A percentile compares a stretch with the other conserved stretches of the same genome.
Evolutionary conservation across 2,888 invertebrate species (phyloP).

Genomic region (Salticus scenicus): DNA sequence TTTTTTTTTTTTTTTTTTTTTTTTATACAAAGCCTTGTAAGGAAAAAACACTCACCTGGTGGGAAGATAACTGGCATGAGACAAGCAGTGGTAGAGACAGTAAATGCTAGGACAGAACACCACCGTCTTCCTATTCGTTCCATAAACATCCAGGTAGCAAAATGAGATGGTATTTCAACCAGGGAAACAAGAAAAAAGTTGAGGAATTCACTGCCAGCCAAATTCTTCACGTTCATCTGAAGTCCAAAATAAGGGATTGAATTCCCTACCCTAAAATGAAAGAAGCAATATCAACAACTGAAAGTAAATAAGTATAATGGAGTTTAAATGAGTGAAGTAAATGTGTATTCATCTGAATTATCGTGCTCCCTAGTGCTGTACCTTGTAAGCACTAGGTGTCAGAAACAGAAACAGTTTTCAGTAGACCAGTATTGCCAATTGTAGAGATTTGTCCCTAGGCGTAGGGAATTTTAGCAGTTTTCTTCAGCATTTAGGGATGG

Average conservation of each 20-base stretch:
- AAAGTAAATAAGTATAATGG: no score
- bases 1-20: no score
- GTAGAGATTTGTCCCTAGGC: no score
- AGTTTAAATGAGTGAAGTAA: no score
- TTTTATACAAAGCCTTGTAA: no score
- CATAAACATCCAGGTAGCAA: slow-evolving; percentile 79
- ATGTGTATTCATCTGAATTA: no score
- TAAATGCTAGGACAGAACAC: slow-evolving; percentile 77
- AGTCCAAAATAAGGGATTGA: slow-evolving; percentile 59
- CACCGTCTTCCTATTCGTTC: slow-evolving; percentile 79
- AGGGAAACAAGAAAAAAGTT: slow-evolving; percentile 81
- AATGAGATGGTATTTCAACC: slow-evolving; percentile 81
- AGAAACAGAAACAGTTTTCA: neutral
- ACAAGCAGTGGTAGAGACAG: slow-evolving; percentile 74
- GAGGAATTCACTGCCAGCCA: slow-evolving; percentile 81
- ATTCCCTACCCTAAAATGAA: slow-evolving; percentile 50
- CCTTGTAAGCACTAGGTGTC: no score
- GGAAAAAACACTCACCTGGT: slow-evolving; percentile 43
- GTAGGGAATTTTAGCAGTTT: no score
- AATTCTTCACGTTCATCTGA: slow-evolving; percentile 74
- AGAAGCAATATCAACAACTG: neutral
- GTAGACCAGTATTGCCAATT: no score
- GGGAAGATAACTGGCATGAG: slow-evolving; percentile 36
- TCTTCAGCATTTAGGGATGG: no score
- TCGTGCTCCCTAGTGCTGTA: no score